Evolutionary conservation across 2,113 vertebrate species (phyloP).

Genomic region (Rissa tridactyla): DNA sequence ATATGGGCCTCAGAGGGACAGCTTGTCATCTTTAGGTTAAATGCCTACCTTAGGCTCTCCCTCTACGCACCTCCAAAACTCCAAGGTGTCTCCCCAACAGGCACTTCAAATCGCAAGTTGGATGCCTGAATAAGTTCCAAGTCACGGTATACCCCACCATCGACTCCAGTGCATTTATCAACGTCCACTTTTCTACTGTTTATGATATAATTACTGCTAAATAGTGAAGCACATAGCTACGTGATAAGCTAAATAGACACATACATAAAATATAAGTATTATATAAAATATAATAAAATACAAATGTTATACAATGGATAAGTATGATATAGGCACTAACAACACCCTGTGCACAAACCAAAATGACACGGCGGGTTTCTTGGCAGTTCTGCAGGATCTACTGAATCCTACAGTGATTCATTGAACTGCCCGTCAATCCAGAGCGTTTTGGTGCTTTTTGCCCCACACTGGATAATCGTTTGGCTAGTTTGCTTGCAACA

Average conservation of each 20-base stretch:
- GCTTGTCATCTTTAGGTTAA: background rate
- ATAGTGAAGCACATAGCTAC: background rate
- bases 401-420: background rate
- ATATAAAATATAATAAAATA: background rate
- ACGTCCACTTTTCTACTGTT: background rate
- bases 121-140: background rate
- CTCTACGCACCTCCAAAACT: background rate
- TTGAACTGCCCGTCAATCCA: background rate
- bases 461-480: background rate
- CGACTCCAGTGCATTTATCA: background rate
- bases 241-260: background rate
- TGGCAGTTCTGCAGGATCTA: background rate
- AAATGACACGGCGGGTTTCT: background rate
- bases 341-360: background rate
- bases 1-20: background rate
- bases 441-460: background rate
- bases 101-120: background rate
- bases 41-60: background rate
- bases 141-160: too few species aligned
- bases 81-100: background rate
- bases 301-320: background rate
- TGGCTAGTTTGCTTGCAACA: background rate
- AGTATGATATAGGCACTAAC: background rate
- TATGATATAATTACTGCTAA: background rate
- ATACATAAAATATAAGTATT: background rate